Evolutionary conservation across 2,113 vertebrate species (phyloP).

Genomic region (Lepus americanus): DNA sequence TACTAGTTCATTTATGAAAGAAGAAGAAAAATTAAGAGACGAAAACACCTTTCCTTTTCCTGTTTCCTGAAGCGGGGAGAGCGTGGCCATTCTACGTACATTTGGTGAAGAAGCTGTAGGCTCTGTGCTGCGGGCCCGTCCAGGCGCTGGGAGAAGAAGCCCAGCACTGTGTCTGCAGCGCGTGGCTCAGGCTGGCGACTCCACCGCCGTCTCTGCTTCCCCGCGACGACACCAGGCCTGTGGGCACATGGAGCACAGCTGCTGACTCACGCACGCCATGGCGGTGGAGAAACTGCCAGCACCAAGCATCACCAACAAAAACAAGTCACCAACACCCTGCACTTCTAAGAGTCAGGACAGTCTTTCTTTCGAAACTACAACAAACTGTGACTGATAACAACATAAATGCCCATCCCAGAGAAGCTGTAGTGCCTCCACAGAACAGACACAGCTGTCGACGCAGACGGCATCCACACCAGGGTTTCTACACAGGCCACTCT

Average conservation of each 20-base stretch:
- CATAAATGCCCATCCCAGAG: neutral
- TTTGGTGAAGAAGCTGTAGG: conserved; percentile 83
- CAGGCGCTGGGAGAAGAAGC: conserved; percentile 17
- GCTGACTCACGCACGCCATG: neutral
- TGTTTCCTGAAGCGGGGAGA: neutral
- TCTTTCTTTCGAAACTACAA: conserved; percentile 37
- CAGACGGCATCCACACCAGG: neutral
- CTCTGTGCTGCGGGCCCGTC: conserved; percentile 51
- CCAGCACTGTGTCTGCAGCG: conserved; percentile 29
- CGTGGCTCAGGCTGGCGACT: neutral
- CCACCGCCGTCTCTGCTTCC: neutral
- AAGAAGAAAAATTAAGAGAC: neutral
- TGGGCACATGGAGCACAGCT: conserved; percentile 6
- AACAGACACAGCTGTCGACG: neutral
- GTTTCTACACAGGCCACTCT: neutral
- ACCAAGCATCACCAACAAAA: neutral
- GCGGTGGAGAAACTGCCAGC: neutral
- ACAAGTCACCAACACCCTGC: neutral
- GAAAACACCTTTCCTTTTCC: neutral
- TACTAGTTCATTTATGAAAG: neutral
- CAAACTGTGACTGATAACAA: neutral
- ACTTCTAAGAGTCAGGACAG: conserved; percentile 29
- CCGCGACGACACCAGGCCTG: conserved; percentile 31
- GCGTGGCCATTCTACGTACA: conserved; percentile 50
- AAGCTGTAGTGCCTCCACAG: neutral